A percentile compares a stretch with the other conserved stretches of the same genome.
These are phyloP conservation scores for Ericerus pela DNA, from an alignment of 1,140 invertebrate species.

Conservation along the genomic window DNA sequence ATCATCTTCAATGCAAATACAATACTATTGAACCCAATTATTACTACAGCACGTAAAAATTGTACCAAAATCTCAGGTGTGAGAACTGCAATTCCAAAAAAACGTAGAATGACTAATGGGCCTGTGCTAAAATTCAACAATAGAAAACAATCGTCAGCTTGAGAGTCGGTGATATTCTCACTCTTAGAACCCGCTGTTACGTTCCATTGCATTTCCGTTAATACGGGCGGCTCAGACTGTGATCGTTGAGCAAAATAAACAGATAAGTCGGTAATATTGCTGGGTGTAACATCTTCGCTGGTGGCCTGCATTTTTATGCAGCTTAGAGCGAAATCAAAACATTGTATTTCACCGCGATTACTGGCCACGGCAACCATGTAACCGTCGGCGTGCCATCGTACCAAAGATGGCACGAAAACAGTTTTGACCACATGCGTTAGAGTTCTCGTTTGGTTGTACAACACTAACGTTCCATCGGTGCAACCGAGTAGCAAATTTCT, in stretches of 20 bases:
- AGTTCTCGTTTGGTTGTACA: conserved; percentile 47
- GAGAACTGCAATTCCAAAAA: not conserved
- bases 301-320: conserved; percentile 50
- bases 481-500: conserved; percentile 57
- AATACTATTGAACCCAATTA: too few relatives aligned
- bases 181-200: not conserved
- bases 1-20: not conserved
- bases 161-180: not conserved
- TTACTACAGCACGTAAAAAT: not conserved
- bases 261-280: conserved; percentile 47
- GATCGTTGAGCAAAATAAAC: conserved; percentile 45
- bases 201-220: not conserved
- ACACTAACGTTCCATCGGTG: conserved; percentile 57
- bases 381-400: conserved; percentile 50
- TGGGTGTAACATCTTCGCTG: conserved; percentile 46
- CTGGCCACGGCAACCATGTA: conserved; percentile 51
- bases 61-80: not conserved
- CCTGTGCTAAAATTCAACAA: not conserved
- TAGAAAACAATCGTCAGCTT: not conserved
- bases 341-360: conserved; percentile 56
- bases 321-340: conserved; percentile 54
- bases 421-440: conserved; percentile 45
- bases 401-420: conserved; percentile 38
- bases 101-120: not conserved
- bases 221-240: not conserved